Base-by-base conservation (phyloP, 1,140 invertebrate species). In the Caerostris extrusa region DNA sequence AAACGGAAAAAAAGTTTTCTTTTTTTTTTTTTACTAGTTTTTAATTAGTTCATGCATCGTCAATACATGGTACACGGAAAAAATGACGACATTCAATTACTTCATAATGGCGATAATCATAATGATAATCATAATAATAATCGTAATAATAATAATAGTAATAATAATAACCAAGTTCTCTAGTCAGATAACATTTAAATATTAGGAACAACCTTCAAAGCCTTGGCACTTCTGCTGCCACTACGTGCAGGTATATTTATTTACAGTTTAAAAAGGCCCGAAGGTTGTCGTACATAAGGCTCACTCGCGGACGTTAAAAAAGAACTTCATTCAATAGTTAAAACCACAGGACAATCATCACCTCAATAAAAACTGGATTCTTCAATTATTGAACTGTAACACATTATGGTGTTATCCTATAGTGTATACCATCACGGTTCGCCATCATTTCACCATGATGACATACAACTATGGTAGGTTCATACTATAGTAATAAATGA, bases 241-340 rank as follows among this genome's bases (percentile, higher is more conserved):
- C 93, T 91, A 94, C 93, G 89, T 91, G 93, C 89, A 94, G 93
- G 57, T 94, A 91, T 91, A 94, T 87, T 94, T 94, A 94, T 94
- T 94, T 94, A 94, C 93, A 94, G 90, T 94, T 94, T 94, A 90
- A 91, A 94, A 94, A 94, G 93, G 83, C 93, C 93, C 64, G 93
- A 90, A 88, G 89, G 77, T 91, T 94, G 93, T 14, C 87, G 53
- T 90, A 90, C 93, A 94, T 94, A 94, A 94, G 93, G 93, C 93
- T 94, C 93, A 90, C 87, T 94, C 93, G 71, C 19, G n/a, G 60
- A 56, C 69, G 14, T 14, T 5, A 53, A 56, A 82, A 93, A 93
- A 82, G 57, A 17, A 14, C 57, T 17, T 34, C 90, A 82, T 7
- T n/a, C 10, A 17, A 88, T 88, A 88, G 57, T 85, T 85, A 3